Evolutionary conservation across 1,140 invertebrate species (phyloP).

Genomic region (Drosophila mojavensis): DNA sequence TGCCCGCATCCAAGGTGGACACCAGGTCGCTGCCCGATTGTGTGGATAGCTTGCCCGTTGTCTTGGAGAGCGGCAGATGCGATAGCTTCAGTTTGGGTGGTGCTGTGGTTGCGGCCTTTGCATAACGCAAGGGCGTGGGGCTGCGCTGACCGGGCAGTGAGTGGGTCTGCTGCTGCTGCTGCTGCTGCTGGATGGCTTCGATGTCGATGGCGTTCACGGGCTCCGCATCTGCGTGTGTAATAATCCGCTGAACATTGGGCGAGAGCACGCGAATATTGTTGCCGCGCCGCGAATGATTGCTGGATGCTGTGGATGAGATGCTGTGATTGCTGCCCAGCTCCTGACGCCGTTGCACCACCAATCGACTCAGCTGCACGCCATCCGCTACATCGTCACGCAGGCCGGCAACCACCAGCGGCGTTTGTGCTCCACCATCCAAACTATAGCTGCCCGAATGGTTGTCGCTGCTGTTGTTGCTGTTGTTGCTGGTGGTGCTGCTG

Average conservation of each 20-base stretch:
- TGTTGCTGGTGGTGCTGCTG: constrained; percentile 45
- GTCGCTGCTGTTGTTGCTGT: constrained; percentile 54
- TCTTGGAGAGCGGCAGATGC: constrained; percentile 79
- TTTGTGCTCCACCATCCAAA: constrained; percentile 23
- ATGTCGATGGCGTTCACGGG: constrained; percentile 70
- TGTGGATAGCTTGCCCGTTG: constrained; percentile 75
- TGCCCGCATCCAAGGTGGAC: constrained; percentile 69
- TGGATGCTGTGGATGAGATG: constrained; percentile 44
- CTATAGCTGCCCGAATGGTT: constrained; percentile 62
- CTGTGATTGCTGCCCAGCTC: constrained; percentile 69
- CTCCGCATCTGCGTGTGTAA: constrained; percentile 71
- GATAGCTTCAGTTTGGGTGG: constrained; percentile 65
- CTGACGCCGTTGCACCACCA: constrained; percentile 60
- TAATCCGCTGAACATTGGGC: constrained; percentile 80
- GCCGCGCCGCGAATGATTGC: constrained; percentile 53
- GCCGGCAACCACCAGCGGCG: constrained; percentile 57
- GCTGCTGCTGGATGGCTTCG: constrained; percentile 66
- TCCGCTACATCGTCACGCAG: constrained; percentile 66
- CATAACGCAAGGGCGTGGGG: constrained; percentile 57
- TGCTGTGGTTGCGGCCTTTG: constrained; percentile 40
- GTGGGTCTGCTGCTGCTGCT: constrained; percentile 23
- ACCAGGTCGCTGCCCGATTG: constrained; percentile 81
- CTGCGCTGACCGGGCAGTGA: constrained; percentile 29
- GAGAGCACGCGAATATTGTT: constrained; percentile 78
- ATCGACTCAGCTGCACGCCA: constrained; percentile 67